These are phyloP conservation scores for Taenioides sp. DNA, from an alignment of 2,797 vertebrate species.

Conservation along the genomic window DNA sequence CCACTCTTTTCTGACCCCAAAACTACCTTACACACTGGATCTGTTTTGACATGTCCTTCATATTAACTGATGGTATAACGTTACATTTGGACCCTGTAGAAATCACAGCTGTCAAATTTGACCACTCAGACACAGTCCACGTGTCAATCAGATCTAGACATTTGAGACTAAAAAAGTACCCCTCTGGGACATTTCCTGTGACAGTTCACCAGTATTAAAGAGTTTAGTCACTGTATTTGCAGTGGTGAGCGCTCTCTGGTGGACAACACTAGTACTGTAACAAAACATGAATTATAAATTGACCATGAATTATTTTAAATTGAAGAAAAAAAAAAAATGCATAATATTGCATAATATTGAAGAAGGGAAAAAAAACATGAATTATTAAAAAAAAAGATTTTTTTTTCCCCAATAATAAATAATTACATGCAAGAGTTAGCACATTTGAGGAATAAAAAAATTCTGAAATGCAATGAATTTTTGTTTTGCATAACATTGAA, in stretches of 20 bases:
- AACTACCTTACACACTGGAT: neutral
- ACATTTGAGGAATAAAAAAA: no score
- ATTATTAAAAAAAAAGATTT: no score
- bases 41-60: neutral
- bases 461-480: no score
- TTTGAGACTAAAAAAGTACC: constrained; percentile 10
- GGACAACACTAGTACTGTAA: constrained; percentile 64
- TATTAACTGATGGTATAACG: neutral
- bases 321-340: no score
- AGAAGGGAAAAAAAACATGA: no score
- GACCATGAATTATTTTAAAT: no score
- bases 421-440: no score
- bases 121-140: neutral
- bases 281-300: neutral
- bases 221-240: constrained; percentile 22
- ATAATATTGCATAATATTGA: no score
- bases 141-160: neutral
- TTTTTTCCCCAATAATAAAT: no score
- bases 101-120: constrained; percentile 10
- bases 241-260: constrained; percentile 67
- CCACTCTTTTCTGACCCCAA: constrained; percentile 2
- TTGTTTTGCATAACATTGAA: no score
- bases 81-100: constrained; percentile 16
- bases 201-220: constrained; percentile 12
- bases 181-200: neutral